Percentiles rank a stretch among this genome's conserved stretches.
These are phyloP conservation scores for Sebastes umbrosus DNA, from an alignment of 2,797 vertebrate genomes.

Conservation along the genomic window DNA sequence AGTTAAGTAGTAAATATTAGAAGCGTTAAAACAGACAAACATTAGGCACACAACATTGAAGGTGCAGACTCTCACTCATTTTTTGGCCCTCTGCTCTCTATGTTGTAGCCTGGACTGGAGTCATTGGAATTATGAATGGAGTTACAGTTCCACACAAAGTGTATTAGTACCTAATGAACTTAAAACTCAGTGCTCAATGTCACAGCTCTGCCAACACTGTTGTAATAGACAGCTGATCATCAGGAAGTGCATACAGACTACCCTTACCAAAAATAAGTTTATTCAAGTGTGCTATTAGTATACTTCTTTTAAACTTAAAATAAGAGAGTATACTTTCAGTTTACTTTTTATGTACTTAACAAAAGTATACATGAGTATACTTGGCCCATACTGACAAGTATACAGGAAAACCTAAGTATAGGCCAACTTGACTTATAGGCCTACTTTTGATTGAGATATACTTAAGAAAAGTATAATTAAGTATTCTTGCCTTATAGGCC, in stretches of 20 bases:
- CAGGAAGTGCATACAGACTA: neutral
- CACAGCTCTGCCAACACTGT: neutral
- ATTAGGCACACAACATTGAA: neutral
- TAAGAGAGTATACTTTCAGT: no score
- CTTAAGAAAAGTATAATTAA: no score
- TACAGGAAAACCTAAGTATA: accelerated
- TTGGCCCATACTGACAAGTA: no score
- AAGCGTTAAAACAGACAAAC: neutral
- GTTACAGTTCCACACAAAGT: neutral
- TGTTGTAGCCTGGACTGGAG: slow-evolving; percentile 94
- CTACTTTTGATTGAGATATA: no score
- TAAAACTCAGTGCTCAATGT: neutral
- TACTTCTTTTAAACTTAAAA: no score
- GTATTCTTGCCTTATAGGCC: no score
- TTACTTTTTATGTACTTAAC: no score
- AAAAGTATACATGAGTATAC: no score
- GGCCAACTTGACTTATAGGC: no score
- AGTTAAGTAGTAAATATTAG: neutral
- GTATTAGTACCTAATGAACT: neutral
- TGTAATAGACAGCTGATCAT: neutral
- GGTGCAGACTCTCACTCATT: slow-evolving; percentile 72
- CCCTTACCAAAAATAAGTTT: no score
- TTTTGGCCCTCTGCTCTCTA: slow-evolving; percentile 92
- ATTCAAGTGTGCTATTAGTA: no score
- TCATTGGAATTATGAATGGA: slow-evolving; percentile 90